phyloP scores from a whole-genome alignment of 2,113 vertebrate species.

The Muscicapa adusta region DNA sequence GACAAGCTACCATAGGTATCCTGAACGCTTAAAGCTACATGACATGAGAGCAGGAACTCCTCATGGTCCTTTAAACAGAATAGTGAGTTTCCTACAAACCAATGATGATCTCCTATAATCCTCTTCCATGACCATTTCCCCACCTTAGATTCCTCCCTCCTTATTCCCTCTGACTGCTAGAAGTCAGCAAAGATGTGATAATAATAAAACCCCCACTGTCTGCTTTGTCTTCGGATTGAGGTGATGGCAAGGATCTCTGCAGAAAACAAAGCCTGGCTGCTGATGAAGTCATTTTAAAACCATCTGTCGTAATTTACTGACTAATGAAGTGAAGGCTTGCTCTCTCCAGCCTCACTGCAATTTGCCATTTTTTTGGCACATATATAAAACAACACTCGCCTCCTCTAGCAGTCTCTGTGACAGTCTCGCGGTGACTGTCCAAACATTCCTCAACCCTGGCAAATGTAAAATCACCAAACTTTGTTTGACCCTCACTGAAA shows the following conservation, averaged over 20 bases:
- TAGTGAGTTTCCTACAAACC: neutral
- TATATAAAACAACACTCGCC: neutral
- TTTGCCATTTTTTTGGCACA: neutral
- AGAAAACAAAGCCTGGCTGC: neutral
- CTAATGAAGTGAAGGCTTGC: conserved; percentile 19
- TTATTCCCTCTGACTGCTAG: neutral
- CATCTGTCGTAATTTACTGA: conserved; percentile 36
- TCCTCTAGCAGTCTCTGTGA: neutral
- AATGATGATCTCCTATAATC: neutral
- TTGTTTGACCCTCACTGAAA: neutral
- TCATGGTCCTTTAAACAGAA: neutral
- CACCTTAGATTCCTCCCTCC: neutral
- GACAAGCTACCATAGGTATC: accelerated
- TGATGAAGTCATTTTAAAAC: conserved; percentile 37
- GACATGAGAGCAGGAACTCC: neutral
- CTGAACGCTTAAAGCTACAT: accelerated
- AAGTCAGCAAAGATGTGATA: neutral
- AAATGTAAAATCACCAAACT: neutral
- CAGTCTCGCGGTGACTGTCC: neutral
- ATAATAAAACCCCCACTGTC: neutral
- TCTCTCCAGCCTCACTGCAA: neutral
- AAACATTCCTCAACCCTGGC: neutral
- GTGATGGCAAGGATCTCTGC: conserved; percentile 10
- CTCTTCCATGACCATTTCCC: neutral
- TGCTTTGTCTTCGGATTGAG: neutral